Base-by-base conservation (phyloP, 2,888 invertebrate species). In the Plebejus argus region DNA sequence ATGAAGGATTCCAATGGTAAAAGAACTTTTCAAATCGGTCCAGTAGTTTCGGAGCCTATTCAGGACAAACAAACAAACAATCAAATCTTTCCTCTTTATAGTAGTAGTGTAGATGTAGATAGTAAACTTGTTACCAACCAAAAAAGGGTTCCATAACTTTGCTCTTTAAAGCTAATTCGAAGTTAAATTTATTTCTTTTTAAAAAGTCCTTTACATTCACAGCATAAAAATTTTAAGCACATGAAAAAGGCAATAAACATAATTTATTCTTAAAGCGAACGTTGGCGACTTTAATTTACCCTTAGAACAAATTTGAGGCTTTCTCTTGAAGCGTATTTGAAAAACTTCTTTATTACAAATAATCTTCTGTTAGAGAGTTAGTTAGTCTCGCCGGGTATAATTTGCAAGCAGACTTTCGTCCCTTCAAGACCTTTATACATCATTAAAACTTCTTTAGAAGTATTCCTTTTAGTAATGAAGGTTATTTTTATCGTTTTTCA, bases 401-500 rank as follows among this genome's bases (percentile, higher is more conserved):
- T 82, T 81, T 82, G 78, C 79, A 82, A 78, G 80, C 81, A 78
- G 79, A 78, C 70, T 79, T 79, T 80, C 79, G 79, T 79, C 78
- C 78, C 76, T 72, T 78, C 76, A 78, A 79, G 78, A 80, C 76
- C 80, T 81, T 82, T 78, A 80, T 81, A 79, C 80, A 77, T 81
- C 82, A 82, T 80, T 82, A 82, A 79, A 82, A 82, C 78, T 80
- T 80, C 79, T 70, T 70, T 77, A 28, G 23, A 53, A 70, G 70
- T 49, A 77, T 77, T 77, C 35, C 33, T 53, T 70, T 70, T 12
- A 53, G 53, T 33, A 77, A 71, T 20, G 12, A 70, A 20, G 28
- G 2, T 56, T 76, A 53, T 76, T 28, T 76, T 20, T n/a, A 76
- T 35, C 12, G 10, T 39, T 66, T 33, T 12, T 6, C 28, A 28